These are phyloP conservation scores for Gasterosteus nipponicus DNA, from an alignment of 2,113 vertebrate genomes.

Conservation along the genomic window DNA sequence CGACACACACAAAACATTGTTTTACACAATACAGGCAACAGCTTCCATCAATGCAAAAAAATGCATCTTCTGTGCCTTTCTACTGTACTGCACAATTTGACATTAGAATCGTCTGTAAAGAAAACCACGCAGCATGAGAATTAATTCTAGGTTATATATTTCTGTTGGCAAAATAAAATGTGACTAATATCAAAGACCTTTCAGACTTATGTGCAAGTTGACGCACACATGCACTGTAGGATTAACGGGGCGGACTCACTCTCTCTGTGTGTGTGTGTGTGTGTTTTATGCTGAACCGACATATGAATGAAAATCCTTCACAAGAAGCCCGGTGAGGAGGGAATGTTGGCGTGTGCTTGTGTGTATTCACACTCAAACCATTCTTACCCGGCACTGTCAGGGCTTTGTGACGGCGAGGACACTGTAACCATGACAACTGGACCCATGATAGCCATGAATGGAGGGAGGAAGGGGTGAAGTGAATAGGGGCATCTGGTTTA, in stretches of 20 bases:
- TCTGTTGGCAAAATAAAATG: conserved; percentile 14
- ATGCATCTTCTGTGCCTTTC: conserved; percentile 20
- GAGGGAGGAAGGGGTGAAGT: conserved; percentile 56
- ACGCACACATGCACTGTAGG: conserved; percentile 16
- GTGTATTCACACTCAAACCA: conserved; percentile 23
- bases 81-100: conserved; percentile 34
- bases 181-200: conserved; percentile 39
- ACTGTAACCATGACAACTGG: conserved; percentile 75
- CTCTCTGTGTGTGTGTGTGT: conserved; percentile 4
- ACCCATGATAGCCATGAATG: conserved; percentile 65
- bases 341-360: conserved; percentile 3
- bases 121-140: neutral
- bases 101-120: conserved; percentile 11
- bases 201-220: conserved; percentile 22
- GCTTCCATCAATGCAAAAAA: conserved; percentile 30
- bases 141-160: conserved; percentile 18
- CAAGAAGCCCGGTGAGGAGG: conserved; percentile 1
- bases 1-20: conserved; percentile 14
- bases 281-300: conserved; percentile 12
- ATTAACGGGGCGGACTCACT: conserved; percentile 42
- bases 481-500: conserved; percentile 40
- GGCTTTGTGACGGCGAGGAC: conserved; percentile 55
- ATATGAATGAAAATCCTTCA: conserved; percentile 53
- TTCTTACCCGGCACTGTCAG: conserved; percentile 38
- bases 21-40: conserved; percentile 40